Base-by-base conservation (phyloP, 2,888 invertebrate species). In the Athalia circularis region DNA sequence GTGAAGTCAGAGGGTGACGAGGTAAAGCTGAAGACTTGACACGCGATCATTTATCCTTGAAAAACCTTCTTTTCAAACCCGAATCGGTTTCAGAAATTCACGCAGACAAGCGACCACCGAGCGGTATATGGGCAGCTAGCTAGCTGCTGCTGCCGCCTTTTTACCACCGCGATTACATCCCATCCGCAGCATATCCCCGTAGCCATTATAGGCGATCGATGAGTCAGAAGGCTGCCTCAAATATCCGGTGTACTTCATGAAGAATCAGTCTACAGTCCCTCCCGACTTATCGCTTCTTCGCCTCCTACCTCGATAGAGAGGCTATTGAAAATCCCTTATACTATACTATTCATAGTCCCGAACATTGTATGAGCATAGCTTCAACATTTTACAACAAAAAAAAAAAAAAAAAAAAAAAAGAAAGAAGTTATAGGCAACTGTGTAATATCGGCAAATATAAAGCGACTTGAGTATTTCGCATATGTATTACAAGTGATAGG, bases 191-290 rank as follows among this genome's bases (percentile, higher is more conserved):
- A 29, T 29, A 29, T 29, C 29, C 29, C 29, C 8, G 8, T 54
- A n/a, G 11, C 43, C 3, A 8, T 11, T 13, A n/a, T n/a, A 43
- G 70, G 50, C n/a, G 70, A 70, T 70, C 70, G 70, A 70, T 70
- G 43, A 8, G 62, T 62, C 29, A 54, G 11, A 9, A n/a, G n/a
- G 54, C n/a, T 11, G 54, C 54, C 54, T 54, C 54, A 54, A 9
- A 9, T 54, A 9, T 4, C 4, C 54, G 6, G 11, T 29, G 48
- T 15, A 54, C 29, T 29, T 29, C 43, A n/a, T 52, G n/a, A 13
- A 13, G 57, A 45, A 29, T 29, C 8, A 4, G 59, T 47, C 59
- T 13, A 59, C 57, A 72, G 72, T 59, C 47, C 72, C 13, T 59
- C 43, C 52, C 68, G 9, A n/a, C 52, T 54, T 48, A 52, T 52